Evolutionary conservation across 2,113 vertebrate species (phyloP), one percentile per base, ranked within the genome.

Genomic region (Podarcis cretensis): DNA sequence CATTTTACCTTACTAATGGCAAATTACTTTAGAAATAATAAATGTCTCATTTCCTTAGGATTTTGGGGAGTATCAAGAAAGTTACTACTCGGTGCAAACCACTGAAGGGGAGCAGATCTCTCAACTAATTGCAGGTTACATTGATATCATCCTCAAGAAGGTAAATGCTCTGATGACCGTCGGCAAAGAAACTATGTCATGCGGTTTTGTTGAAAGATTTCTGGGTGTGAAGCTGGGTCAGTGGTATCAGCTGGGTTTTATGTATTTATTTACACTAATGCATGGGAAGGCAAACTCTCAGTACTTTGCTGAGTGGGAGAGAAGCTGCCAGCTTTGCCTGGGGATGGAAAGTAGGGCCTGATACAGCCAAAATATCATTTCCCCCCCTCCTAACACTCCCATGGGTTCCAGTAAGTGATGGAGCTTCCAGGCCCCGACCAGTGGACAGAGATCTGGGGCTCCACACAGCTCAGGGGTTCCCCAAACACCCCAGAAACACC

Each of bases 111-210:
- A 99, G 80, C 99, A 99, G 94, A 99, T 99, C 96, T 99, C 99
- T 16, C 99, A 99, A 81, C 97, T 99, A 81, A 99, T 99, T 90
- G 99, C 99, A 66, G 99, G 99, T 88, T 99, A 99, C 92, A 99
- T 99, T 83, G 99, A 99, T 94, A 99, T 99, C 93, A 99, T 99
- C 93, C 98, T 99, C 7, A 99, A 99, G 94, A 99, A 99, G 98
- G 99, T 97, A 97, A 74, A 77, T 90, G 59, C 14, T 77, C 35
- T 69, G 80, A 20, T 32, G 79, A 5, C 21, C 6, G 0, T 79
- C 3, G 83, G 78, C 7, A 40, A 87, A 88, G 84, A 27, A 6
- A 5, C 14, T 14, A 25, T 32, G 10, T 4, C 4, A 9, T 8
- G 27, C 43, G 13, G n/a, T 48, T 30, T 2, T n/a, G 37, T n/a